Conservation (phyloP, 2,113 vertebrate genomes). For the Callopanchax toddi region DNA sequence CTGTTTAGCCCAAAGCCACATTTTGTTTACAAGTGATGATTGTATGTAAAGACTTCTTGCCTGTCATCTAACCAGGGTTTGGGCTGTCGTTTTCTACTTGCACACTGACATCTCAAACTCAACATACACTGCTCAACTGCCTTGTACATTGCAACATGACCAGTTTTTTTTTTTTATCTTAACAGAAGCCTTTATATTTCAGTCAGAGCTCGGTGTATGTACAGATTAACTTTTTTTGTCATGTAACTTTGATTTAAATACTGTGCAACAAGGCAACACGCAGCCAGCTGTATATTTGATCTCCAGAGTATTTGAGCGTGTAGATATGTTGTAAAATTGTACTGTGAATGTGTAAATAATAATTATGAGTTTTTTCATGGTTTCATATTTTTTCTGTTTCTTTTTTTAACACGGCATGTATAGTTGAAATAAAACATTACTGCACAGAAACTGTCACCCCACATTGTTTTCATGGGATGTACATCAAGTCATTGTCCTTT, state of each 20-base stretch:
- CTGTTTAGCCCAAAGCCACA: constrained; percentile 77
- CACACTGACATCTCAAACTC: constrained; percentile 59
- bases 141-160: constrained; percentile 94
- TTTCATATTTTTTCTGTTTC: constrained; percentile 78
- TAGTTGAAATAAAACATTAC: constrained; percentile 99
- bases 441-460: constrained; percentile 70
- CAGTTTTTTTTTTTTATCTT: constrained; percentile 86
- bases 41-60: constrained; percentile 76
- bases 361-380: constrained; percentile 70
- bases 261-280: constrained; percentile 87
- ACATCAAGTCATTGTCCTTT: no score
- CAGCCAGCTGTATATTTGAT: constrained; percentile 87
- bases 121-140: constrained; percentile 85
- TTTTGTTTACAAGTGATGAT: constrained; percentile 81
- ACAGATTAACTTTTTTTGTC: constrained; percentile 89
- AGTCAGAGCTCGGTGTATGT: constrained; percentile 88
- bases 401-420: constrained; percentile 99
- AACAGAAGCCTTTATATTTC: constrained; percentile 92
- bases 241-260: constrained; percentile 86
- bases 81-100: constrained; percentile 58
- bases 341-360: constrained; percentile 99
- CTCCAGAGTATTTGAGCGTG: constrained; percentile 96
- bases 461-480: no score
- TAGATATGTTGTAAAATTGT: constrained; percentile 99
- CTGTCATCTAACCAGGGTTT: constrained; percentile 66